A percentile compares a stretch with the other conserved stretches of the same genome.
Conservation (phyloP, 2,113 vertebrate genomes). For the Pogona vitticeps region DNA sequence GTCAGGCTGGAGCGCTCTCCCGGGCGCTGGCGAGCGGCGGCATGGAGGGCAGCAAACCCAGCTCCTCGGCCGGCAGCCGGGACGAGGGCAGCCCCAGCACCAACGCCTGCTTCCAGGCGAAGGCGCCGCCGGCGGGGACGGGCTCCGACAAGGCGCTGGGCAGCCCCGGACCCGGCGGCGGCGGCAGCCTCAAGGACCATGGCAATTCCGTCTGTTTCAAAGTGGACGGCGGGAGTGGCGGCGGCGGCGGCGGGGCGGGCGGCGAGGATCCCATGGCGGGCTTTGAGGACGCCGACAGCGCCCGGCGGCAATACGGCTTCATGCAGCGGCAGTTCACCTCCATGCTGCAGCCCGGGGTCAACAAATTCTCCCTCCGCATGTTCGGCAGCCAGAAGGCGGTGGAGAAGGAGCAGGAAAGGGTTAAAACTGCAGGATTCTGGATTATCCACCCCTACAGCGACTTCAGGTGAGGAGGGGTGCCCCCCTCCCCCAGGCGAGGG, state of each 20-base stretch:
- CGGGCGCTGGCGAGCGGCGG: slow-evolving; percentile 20
- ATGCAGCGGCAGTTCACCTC: slow-evolving; percentile 98
- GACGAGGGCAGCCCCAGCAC: slow-evolving; percentile 79
- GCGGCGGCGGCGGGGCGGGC: slow-evolving; percentile 40
- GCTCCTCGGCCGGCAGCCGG: slow-evolving; percentile 88
- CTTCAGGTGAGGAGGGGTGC: slow-evolving; percentile 93
- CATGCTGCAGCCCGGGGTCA: slow-evolving; percentile 97
- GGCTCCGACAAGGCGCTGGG: slow-evolving; percentile 64
- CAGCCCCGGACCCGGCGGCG: slow-evolving; percentile 71
- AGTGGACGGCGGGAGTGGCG: slow-evolving; percentile 81
- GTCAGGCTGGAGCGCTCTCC: slow-evolving; percentile 43
- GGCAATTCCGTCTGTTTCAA: slow-evolving; percentile 94
- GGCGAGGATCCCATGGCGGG: slow-evolving; percentile 53
- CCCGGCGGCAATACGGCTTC: slow-evolving; percentile 81
- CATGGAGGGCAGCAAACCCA: slow-evolving; percentile 91
- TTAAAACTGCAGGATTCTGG: slow-evolving; percentile 98
- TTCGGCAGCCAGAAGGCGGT: slow-evolving; percentile 99
- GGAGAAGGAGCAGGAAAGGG: slow-evolving; percentile 98
- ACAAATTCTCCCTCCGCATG: slow-evolving; percentile 99
- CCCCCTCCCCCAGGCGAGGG: too few species aligned
- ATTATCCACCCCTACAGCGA: slow-evolving; percentile 99
- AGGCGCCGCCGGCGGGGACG: slow-evolving; percentile 52
- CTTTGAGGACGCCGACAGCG: slow-evolving; percentile 43
- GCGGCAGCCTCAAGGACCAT: slow-evolving; percentile 85
- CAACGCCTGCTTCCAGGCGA: slow-evolving; percentile 63